A percentile compares a stretch with the other conserved stretches of the same genome.
These are phyloP conservation scores for Leptoclinus maculatus DNA, from an alignment of 2,797 vertebrate genomes.

Conservation along the genomic window DNA sequence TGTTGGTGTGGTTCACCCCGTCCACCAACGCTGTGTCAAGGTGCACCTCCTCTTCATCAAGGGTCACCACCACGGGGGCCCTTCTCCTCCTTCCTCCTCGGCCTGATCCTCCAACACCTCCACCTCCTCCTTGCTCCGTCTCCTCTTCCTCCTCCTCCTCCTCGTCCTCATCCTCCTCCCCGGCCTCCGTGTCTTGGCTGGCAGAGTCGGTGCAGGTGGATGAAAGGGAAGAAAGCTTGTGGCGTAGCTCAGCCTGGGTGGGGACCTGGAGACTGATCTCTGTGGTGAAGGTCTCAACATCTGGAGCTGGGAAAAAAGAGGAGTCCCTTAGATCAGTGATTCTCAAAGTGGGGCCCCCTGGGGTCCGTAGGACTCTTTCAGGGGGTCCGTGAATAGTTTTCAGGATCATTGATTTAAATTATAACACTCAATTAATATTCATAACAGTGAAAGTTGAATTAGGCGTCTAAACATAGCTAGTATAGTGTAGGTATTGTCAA, in stretches of 20 bases:
- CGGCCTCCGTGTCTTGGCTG: constrained; percentile 86
- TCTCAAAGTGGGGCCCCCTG: background rate
- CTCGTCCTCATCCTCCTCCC: constrained; percentile 82
- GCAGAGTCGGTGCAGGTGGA: constrained; percentile 86
- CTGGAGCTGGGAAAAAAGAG: constrained; percentile 79
- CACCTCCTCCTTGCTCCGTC: constrained; percentile 77
- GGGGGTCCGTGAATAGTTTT: too few relatives aligned
- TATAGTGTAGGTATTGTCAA: too few relatives aligned
- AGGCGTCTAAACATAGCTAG: too few relatives aligned
- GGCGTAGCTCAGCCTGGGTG: constrained; percentile 83
- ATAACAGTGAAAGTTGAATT: background rate
- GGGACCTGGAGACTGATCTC: constrained; percentile 93
- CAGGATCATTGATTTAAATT: background rate
- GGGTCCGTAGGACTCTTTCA: background rate
- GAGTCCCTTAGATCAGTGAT: background rate
- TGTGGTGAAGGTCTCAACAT: constrained; percentile 79
- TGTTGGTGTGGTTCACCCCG: constrained; percentile 54
- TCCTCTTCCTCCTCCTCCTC: constrained; percentile 69
- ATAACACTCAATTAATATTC: background rate
- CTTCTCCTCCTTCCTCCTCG: constrained; percentile 55
- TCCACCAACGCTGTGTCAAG: constrained; percentile 86
- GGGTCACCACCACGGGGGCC: constrained; percentile 67
- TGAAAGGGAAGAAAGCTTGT: constrained; percentile 87
- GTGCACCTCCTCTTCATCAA: constrained; percentile 89
- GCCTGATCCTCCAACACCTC: constrained; percentile 34